These are phyloP conservation scores for Potamilus streckersoni DNA, from an alignment of 1,140 invertebrate genomes.

Conservation along the genomic window DNA sequence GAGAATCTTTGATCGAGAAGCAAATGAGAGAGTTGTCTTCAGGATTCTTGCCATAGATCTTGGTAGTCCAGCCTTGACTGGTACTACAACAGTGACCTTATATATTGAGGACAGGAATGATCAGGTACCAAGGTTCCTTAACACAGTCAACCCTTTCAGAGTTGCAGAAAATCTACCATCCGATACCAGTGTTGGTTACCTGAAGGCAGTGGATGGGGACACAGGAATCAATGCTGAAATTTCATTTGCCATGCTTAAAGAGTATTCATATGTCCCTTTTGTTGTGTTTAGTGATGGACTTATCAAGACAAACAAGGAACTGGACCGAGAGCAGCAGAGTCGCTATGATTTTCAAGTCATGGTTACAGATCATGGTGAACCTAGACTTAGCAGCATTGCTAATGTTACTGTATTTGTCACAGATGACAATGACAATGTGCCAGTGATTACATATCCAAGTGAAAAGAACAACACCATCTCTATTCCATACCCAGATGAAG, in stretches of 20 bases:
- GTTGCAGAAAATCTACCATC: constrained; percentile 79
- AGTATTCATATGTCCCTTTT: constrained; percentile 75
- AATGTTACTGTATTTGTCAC: constrained; percentile 49
- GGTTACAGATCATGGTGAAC: constrained; percentile 78
- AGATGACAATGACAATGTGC: constrained; percentile 95
- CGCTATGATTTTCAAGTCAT: constrained; percentile 82
- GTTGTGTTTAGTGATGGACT: constrained; percentile 74
- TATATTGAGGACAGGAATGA: constrained; percentile 78
- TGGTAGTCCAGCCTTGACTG: constrained; percentile 72
- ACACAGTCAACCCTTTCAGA: constrained; percentile 41
- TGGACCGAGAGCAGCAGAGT: constrained; percentile 86
- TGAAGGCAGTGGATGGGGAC: constrained; percentile 91
- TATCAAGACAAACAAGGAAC: constrained; percentile 75
- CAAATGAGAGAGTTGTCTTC: constrained; percentile 31
- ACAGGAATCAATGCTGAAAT: constrained; percentile 85
- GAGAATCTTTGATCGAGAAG: constrained; percentile 46
- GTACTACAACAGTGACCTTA: constrained; percentile 50
- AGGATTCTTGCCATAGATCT: constrained; percentile 42
- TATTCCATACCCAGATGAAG: constrained; percentile 35
- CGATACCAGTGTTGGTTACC: constrained; percentile 82
- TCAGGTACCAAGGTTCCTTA: constrained; percentile 50
- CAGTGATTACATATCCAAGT: constrained; percentile 68
- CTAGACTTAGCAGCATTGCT: constrained; percentile 69
- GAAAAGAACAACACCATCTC: constrained; percentile 47
- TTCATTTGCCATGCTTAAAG: constrained; percentile 82